Base-by-base conservation (phyloP, 2,113 vertebrate species). In the Philantomba maxwellii region DNA sequence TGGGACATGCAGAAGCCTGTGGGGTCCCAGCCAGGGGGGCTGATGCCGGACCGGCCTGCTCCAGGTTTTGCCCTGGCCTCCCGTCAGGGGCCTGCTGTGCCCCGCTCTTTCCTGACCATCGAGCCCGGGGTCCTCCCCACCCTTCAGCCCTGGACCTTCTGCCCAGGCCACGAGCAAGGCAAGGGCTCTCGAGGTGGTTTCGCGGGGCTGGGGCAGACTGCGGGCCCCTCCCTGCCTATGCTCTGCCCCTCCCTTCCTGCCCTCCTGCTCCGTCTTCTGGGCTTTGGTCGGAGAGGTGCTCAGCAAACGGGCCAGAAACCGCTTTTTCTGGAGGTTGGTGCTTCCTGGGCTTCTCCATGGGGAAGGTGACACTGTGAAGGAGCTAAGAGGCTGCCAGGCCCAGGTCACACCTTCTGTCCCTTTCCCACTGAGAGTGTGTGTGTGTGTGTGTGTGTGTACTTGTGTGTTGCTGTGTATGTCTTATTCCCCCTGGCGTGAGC, bases 301-400 rank as follows among this genome's bases (percentile, higher is more conserved):
- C 0, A 78, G 93, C 93, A 78, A 4, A 21, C 9, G 75, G 78
- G 66, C 91, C 89, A 55, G 95, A 93, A 87, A 39, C 84, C 6
- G 28, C 51, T 64, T 94, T 43, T 96, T 90, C 55, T 95, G 90
- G 90, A 94, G 80, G 66, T 19, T 39, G 89, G 95, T 81, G 66
- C 96, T 97, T n/a, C 70, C 70, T 43, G 36, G 77, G 75, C 88
- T 93, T 47, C 87, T 92, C 55, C 57, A 12, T 16, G 82, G 70
- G 85, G 83, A 97, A 45, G 75, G 88, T 47, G 85, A 75, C 93
- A 16, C 75, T 64, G 93, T 89, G 88, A 95, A 95, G 89, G 97
- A 94, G 94, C 95, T 73, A 80, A 87, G 87, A 55, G 30, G 91
- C 95, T 78, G 84, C 93, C 92, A 45, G 83, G 92, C 60, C 84